These are phyloP conservation scores for Drosophila austrosaltans DNA, from an alignment of 2,888 invertebrate species.

Conservation along the genomic window DNA sequence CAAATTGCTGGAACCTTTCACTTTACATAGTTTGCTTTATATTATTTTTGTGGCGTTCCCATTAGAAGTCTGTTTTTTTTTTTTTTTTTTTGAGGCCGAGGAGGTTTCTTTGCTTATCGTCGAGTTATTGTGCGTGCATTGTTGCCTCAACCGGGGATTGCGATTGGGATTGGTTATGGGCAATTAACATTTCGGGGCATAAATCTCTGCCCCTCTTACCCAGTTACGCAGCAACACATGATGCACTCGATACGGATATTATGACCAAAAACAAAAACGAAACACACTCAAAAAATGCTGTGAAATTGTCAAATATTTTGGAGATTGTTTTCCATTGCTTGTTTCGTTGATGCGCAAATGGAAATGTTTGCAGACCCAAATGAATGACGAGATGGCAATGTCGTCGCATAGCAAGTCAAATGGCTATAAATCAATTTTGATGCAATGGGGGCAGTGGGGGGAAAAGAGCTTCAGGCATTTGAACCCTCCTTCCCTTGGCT, in stretches of 20 bases:
- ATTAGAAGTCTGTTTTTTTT: slow-evolving; percentile 35
- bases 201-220: slow-evolving; percentile 60
- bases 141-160: slow-evolving; percentile 62
- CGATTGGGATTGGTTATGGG: slow-evolving; percentile 78
- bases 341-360: slow-evolving; percentile 42
- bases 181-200: slow-evolving; percentile 69
- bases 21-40: neutral
- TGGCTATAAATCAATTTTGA: slow-evolving; percentile 71
- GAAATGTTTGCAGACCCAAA: slow-evolving; percentile 37
- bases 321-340: neutral
- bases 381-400: slow-evolving; percentile 16
- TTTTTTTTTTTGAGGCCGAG: slow-evolving; percentile 3
- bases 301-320: slow-evolving; percentile 41
- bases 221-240: slow-evolving; percentile 25
- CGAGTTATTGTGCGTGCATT: slow-evolving; percentile 33
- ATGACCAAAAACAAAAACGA: neutral
- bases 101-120: slow-evolving; percentile 22
- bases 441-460: slow-evolving; percentile 38
- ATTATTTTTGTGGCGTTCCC: slow-evolving; percentile 18
- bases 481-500: neutral
- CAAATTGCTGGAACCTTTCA: slow-evolving; percentile 18
- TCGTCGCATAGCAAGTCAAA: slow-evolving; percentile 45
- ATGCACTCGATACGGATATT: slow-evolving; percentile 9
- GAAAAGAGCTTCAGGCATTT: too few species aligned
- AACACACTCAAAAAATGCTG: slow-evolving; percentile 22